Evolutionary conservation across 1,140 invertebrate species (phyloP), one percentile per base, ranked within the genome.

Genomic region (Dendroctonus ponderosae): DNA sequence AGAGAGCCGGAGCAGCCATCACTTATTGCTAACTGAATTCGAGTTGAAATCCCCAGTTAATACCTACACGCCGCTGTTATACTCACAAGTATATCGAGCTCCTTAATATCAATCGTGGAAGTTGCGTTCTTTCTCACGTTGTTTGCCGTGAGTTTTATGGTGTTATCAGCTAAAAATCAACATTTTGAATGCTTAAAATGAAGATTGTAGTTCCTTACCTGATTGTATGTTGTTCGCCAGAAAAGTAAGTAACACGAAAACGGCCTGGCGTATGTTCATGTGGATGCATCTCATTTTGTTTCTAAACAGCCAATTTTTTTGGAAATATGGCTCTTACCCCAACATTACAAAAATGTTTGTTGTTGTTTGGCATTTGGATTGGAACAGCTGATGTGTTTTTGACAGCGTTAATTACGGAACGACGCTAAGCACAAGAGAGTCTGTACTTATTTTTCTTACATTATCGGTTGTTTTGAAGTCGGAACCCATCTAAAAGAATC

Each of bases 201-300:
- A 15, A 64, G 42, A 61, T 70, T 54, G 53, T 46, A 72, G 51
- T 70, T 68, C 65, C 66, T 60, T 78, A 76, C 80, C 79, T 14
- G 80, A 80, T 69, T 81, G 77, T 62, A 80, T 80, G 54, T 80
- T 78, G 56, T 76, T 74, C 39, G 80, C 67, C 40, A 83, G 70
- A 46, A 82, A 74, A 12, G 79, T 75, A 37, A 82, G 58, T 26
- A 82, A 70, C 6, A 82, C 70, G n/a, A 78, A 76, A 52, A 76
- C 66, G 39, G 77, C 81, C n/a, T 77, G 77, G 39, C 79, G 76
- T 71, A 79, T 77, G 70, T 81, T 82, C 60, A 83, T 79, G 39
- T 81, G 78, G 43, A 79, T 75, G 71, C 80, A 82, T 68, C 75
- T 74, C 77, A 79, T 79, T 73, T 69, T 77, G 50, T n/a, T 12